phyloP scores from a whole-genome alignment of 2,888 invertebrate genomes.

The Latrodectus hesperus region DNA sequence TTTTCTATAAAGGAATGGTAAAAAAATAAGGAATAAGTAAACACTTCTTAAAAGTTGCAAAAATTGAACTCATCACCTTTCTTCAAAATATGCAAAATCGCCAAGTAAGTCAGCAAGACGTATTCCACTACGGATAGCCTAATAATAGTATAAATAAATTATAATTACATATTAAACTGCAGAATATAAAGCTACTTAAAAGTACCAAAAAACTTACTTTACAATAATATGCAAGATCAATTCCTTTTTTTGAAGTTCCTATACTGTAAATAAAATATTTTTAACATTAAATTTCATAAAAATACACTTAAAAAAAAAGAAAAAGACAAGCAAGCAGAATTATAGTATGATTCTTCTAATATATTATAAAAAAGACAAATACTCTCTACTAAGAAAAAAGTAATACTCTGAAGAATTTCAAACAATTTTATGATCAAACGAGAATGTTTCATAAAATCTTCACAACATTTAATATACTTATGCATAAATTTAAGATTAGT shows the following conservation, averaged over 20 bases:
- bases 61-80: constrained; percentile 80
- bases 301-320: not conserved
- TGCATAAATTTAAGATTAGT: no score
- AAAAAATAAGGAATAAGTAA: no score
- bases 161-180: not conserved
- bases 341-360: not conserved
- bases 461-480: no score
- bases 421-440: no score
- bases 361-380: no score
- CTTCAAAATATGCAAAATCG: constrained; percentile 89
- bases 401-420: no score
- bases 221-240: constrained; percentile 96
- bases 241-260: constrained; percentile 96
- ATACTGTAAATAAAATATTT: constrained; percentile 77
- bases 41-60: no score
- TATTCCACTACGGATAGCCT: constrained; percentile 93
- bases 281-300: not conserved
- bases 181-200: not conserved
- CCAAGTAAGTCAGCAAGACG: constrained; percentile 94
- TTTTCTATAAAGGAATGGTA: no score
- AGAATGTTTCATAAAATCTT: no score
- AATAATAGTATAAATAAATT: constrained; percentile 11
- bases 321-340: not conserved
- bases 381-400: no score
- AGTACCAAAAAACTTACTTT: constrained; percentile 78